Base-by-base conservation (phyloP, 2,113 vertebrate species). In the Mirounga angustirostris region DNA sequence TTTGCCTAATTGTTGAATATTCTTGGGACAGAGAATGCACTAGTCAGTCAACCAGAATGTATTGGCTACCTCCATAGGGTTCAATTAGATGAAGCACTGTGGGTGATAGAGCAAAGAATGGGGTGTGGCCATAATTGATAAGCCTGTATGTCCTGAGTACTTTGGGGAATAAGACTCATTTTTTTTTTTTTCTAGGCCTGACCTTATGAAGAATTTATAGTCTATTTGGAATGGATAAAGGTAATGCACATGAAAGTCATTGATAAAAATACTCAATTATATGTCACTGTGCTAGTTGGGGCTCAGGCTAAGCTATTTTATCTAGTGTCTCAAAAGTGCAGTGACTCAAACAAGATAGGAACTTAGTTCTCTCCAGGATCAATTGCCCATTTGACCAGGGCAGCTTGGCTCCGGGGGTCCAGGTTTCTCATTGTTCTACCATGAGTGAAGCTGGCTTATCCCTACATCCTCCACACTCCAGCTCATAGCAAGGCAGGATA, bases 1-100 rank as follows among this genome's bases (percentile, higher is more conserved):
- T 74, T 84, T 91, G 36, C 50, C 95, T 87, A 80, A 93, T 79
- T 97, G 2, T 30, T 86, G 61, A 46, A 30, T 83, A 46, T 65
- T 96, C 56, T 46, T 74, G 36, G 40, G 26, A 83, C 11, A 73
- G 10, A 87, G 58, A 67, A 88, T 59, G 28, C 30, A 61, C 36
- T 15, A n/a, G 46, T 84, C 30, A 88, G 43, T 22, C 54, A 83
- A 46, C 30, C 56, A 58, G 46, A 56, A 52, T 30, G 10, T 24
- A 21, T 7, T 61, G 76, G 40, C 30, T 18, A 0, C 7, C 9
- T 50, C 9, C 1, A 2, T 7, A 83, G 7, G 63, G 50, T 89
- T 73, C 63, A 59, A 2, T 74, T 74, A 86, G 26, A 56, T 59
- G 58, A 65, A 24, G 6, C 14, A 2, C n/a, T 61, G 40, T 80